Base-by-base conservation (phyloP, 2,113 vertebrate genomes). In the Cheirogaleus medius region DNA sequence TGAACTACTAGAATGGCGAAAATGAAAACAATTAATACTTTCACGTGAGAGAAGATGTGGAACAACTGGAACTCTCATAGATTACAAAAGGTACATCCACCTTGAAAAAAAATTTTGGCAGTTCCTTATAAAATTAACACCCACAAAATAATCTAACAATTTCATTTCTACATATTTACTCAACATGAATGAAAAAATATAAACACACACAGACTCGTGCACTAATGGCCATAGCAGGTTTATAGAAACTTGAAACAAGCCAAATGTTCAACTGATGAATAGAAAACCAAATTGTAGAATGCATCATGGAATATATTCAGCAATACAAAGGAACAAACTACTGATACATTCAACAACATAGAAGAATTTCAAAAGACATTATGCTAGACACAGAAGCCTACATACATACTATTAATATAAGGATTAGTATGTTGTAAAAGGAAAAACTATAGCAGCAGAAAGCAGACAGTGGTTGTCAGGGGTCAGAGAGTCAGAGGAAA, bases 281-380 rank as follows among this genome's bases (percentile, higher is more conserved):
- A 20, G 11, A 69, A 91, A 83, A 27, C 2, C 4, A 52, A 58
- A 63, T 8, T 71, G 39, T 34, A 12, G 21, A 9, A 21, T 7
- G 4, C 60, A 8, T 5, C 34, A 3, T 1, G 10, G 21, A 52
- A 58, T 5, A n/a, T 1, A 42, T 3, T 52, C 20, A 4, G 1
- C 8, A 17, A 18, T 5, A 47, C 39, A 60, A 64, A 88, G 63
- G 47, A 34, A 23, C 8, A 39, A 69, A 66, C 32, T 8, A 18
- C 29, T 39, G 23, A 82, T 5, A 32, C 8, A 81, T 14, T 13
- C 18, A 20, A 3, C 21, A 32, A 27, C 44, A n/a, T 2, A 18
- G 20, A 29, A 34, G 8, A 64, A 25, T 23, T 73, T 4, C 42
- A 42, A 14, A 54, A 71, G 56, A 14, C 6, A 6, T 34, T 73